Base-by-base conservation (phyloP, 2,888 invertebrate species). In the Thera britannica region DNA sequence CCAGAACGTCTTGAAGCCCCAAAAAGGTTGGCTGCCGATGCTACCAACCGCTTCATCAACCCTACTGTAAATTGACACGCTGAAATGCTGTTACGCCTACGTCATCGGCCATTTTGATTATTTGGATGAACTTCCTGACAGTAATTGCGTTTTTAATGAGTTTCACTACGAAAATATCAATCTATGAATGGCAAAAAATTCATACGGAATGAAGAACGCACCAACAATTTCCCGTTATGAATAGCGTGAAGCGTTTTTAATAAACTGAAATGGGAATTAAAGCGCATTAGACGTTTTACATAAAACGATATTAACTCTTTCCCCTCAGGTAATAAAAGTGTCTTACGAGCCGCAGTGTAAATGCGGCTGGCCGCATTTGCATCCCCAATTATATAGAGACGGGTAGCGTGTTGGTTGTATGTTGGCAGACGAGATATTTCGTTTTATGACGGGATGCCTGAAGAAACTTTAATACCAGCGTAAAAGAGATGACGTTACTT, bases 271-370 rank as follows among this genome's bases (percentile, higher is more conserved):
- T 77, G 67, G 75, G 82, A 83, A 83, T 83, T 77, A 81, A 80
- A 84, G 73, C 80, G 78, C 79, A 79, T 75, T 77, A 78, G 79
- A 72, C 78, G 81, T 82, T 86, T 86, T 84, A 86, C 85, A 85
- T 85, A 83, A 86, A 86, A 77, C 75, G 78, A 83, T 87, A 88
- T 87, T 88, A 89, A 88, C 84, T 87, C 85, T 84, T 83, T 81
- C 76, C 80, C 74, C 76, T 79, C 74, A 67, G 58, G 84, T 81
- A 84, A 86, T 90, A 89, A 89, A 90, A 89, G 84, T 82, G 85
- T 85, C 85, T 85, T 74, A 80, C 78, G 77, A 82, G 78, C 78
- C 80, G 86, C 85, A 83, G 57, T 41, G 72, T 34, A 52, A 52
- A 52, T 52, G 34, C 52, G 2, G 9, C 44, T 9, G 68, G 72